Evolutionary conservation across 2,888 invertebrate genomes (phyloP).

Genomic region (Lysandra coridon): DNA sequence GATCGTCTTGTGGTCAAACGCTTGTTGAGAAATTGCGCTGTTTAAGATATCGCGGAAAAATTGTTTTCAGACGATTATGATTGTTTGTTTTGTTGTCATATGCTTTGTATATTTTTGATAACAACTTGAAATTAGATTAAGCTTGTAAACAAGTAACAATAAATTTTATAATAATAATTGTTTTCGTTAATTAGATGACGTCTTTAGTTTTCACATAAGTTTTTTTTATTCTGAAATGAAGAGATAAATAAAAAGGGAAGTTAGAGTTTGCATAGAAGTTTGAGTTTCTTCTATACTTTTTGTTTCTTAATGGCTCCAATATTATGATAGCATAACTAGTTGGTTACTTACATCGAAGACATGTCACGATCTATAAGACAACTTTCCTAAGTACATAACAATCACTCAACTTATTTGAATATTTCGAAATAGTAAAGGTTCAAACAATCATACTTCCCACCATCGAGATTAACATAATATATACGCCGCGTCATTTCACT

Average conservation of each 20-base stretch:
- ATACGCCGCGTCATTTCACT: conserved; percentile 61
- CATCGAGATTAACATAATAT: conserved; percentile 48
- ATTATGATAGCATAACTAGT: not conserved
- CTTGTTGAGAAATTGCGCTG: conserved; percentile 10
- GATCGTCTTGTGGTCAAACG: conserved; percentile 31
- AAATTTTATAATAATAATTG: not conserved
- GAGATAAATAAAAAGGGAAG: too few species aligned
- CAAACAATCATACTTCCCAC: conserved; percentile 40
- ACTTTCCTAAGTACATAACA: conserved; percentile 23
- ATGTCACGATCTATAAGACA: conserved; percentile 11
- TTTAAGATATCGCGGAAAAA: conserved; percentile 10
- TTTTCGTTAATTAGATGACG: too few species aligned
- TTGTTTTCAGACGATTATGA: not conserved
- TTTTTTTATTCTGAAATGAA: too few species aligned
- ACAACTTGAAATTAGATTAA: too few species aligned
- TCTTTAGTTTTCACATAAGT: too few species aligned
- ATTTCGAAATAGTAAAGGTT: conserved; percentile 34
- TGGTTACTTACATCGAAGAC: not conserved
- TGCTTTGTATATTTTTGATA: not conserved
- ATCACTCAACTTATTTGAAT: conserved; percentile 26
- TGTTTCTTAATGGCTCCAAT: not conserved
- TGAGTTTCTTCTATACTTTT: not conserved
- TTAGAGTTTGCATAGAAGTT: too few species aligned
- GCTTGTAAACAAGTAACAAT: too few species aligned
- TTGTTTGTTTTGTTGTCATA: not conserved